Percentiles rank a stretch among this genome's conserved stretches.
Evolutionary conservation across 2,797 vertebrate genomes (phyloP).

Genomic region (Tragelaphus oryx): DNA sequence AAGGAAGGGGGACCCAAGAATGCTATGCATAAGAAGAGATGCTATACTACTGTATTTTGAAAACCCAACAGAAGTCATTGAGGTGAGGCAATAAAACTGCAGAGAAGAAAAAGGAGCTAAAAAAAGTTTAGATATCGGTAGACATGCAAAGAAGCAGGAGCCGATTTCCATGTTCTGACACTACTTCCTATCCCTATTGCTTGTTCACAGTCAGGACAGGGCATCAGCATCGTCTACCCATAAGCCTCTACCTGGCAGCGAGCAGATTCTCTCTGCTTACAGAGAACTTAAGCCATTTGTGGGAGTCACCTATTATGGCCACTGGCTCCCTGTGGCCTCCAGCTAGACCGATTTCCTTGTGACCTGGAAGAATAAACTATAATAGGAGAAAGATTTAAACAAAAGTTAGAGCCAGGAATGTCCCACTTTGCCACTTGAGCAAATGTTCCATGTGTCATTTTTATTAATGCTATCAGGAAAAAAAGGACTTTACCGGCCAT

Average conservation of each 20-base stretch:
- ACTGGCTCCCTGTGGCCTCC: conserved; percentile 2
- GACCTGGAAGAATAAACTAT: conserved; percentile 62
- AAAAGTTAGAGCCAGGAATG: conserved; percentile 72
- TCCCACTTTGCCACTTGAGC: conserved; percentile 66
- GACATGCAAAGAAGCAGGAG: background rate
- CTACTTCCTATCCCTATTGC: background rate
- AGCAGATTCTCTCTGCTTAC: conserved; percentile 16
- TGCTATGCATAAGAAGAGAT: background rate
- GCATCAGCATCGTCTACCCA: background rate
- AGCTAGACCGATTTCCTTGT: conserved; percentile 65
- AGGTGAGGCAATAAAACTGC: background rate
- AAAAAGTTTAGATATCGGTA: background rate
- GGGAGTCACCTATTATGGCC: background rate
- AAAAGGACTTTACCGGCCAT: conserved; percentile 53
- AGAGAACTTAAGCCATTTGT: background rate
- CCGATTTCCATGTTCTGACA: background rate
- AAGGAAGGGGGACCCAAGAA: background rate
- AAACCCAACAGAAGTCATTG: background rate
- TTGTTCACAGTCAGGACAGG: background rate
- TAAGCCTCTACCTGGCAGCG: background rate
- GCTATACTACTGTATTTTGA: background rate
- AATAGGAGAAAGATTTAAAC: conserved; percentile 73
- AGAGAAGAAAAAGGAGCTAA: background rate
- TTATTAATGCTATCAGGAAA: conserved; percentile 70
- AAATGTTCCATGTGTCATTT: conserved; percentile 72